These are phyloP conservation scores for Pseudococcus longispinus DNA, from an alignment of 2,888 invertebrate species.

Conservation along the genomic window DNA sequence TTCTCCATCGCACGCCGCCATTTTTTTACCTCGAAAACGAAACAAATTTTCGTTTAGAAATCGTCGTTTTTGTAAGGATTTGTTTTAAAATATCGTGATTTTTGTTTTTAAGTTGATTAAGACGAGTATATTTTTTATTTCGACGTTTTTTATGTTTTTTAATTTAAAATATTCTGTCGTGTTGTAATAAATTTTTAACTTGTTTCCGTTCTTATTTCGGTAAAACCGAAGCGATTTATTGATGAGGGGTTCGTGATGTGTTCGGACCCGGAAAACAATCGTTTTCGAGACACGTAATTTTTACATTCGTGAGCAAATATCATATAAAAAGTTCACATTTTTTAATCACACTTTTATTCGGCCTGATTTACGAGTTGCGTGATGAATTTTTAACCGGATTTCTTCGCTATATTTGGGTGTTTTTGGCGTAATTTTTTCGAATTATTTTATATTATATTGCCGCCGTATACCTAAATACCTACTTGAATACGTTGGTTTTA, in stretches of 20 bases:
- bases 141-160: not conserved
- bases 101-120: constrained; percentile 3
- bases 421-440: not conserved
- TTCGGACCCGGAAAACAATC: not conserved
- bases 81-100: not conserved
- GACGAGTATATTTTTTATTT: not conserved
- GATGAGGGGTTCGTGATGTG: not conserved
- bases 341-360: not conserved
- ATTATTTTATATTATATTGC: not conserved
- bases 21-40: not conserved
- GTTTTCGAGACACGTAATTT: constrained; percentile 11
- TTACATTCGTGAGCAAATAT: constrained; percentile 1
- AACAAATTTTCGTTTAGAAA: not conserved
- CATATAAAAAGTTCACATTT: not conserved
- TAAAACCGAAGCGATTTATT: not conserved
- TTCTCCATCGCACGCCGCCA: no score
- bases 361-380: not conserved
- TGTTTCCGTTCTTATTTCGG: not conserved
- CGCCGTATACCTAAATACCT: no score
- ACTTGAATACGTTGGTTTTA: no score
- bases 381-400: not conserved
- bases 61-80: not conserved
- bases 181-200: constrained; percentile 39
- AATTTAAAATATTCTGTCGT: not conserved
- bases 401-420: not conserved